Conservation (phyloP, 92 coral and sea anemone species). For the Porites rus region DNA sequence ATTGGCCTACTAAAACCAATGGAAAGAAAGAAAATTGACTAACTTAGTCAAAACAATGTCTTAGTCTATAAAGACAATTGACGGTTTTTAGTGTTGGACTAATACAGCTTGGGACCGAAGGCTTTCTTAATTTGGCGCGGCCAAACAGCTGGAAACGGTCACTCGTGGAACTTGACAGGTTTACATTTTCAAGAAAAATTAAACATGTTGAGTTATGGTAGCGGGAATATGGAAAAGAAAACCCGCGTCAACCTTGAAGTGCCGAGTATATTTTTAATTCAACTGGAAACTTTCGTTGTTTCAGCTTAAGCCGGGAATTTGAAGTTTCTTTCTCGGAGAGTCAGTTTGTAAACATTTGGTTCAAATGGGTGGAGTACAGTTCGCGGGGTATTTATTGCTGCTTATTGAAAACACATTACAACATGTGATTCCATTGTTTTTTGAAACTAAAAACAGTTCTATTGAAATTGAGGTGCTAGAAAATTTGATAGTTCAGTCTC, state of each 20-base stretch:
- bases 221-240: not conserved
- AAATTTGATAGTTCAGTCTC: not conserved
- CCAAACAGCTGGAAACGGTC: constrained; percentile 9
- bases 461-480: constrained; percentile 1
- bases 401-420: constrained; percentile 26
- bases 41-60: not conserved
- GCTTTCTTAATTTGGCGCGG: not conserved
- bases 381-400: not conserved
- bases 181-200: constrained; percentile 8
- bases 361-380: constrained; percentile 3
- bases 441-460: not conserved
- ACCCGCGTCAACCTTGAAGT: not conserved
- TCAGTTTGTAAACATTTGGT: constrained; percentile 18
- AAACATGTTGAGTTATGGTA: constrained; percentile 11
- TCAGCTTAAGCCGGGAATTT: constrained; percentile 4
- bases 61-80: not conserved
- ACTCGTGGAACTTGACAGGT: not conserved
- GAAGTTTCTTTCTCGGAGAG: not conserved
- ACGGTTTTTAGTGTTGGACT: not conserved
- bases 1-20: not conserved
- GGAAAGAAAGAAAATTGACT: not conserved
- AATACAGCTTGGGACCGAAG: not conserved
- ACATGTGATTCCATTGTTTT: not conserved
- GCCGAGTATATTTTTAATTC: not conserved
- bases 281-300: not conserved